Percentiles rank a stretch among this genome's conserved stretches.
Conservation (phyloP, 2,113 vertebrate genomes). For the Natator depressus region DNA sequence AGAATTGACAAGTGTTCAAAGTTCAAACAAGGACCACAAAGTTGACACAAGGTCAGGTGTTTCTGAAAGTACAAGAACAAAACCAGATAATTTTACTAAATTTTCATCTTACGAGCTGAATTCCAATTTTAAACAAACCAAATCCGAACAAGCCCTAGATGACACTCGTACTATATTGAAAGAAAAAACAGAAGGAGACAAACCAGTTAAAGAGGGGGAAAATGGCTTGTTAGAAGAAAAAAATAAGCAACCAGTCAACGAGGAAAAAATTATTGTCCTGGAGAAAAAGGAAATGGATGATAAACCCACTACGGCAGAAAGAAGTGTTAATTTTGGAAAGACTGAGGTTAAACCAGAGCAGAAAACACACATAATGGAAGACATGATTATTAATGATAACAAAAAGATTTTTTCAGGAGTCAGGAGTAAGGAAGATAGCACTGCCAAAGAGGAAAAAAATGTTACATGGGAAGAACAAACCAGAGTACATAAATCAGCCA, state of each 20-base stretch:
- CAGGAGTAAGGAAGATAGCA: constrained; percentile 53
- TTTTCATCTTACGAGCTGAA: constrained; percentile 47
- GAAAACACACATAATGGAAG: not conserved
- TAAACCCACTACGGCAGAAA: constrained; percentile 26
- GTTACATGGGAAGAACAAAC: constrained; percentile 64
- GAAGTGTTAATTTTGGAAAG: constrained; percentile 26
- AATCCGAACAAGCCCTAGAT: constrained; percentile 64
- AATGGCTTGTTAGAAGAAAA: constrained; percentile 25
- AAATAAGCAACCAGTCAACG: constrained; percentile 21
- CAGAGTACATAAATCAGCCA: constrained; percentile 56
- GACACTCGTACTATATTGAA: constrained; percentile 25
- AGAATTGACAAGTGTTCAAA: constrained; percentile 26
- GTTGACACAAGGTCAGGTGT: not conserved
- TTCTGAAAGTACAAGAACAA: constrained; percentile 30
- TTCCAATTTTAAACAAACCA: constrained; percentile 37
- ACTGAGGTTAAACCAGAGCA: constrained; percentile 20
- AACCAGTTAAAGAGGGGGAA: constrained; percentile 50
- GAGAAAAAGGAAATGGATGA: constrained; percentile 24
- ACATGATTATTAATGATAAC: not conserved
- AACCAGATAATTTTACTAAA: constrained; percentile 26
- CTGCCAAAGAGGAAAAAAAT: constrained; percentile 56
- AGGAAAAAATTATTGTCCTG: not conserved
- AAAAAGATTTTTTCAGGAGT: not conserved
- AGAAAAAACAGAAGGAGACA: constrained; percentile 48
- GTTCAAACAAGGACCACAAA: constrained; percentile 30